phyloP scores from a whole-genome alignment of 2,797 vertebrate genomes.

The Sternarchorhynchus goeldii region DNA sequence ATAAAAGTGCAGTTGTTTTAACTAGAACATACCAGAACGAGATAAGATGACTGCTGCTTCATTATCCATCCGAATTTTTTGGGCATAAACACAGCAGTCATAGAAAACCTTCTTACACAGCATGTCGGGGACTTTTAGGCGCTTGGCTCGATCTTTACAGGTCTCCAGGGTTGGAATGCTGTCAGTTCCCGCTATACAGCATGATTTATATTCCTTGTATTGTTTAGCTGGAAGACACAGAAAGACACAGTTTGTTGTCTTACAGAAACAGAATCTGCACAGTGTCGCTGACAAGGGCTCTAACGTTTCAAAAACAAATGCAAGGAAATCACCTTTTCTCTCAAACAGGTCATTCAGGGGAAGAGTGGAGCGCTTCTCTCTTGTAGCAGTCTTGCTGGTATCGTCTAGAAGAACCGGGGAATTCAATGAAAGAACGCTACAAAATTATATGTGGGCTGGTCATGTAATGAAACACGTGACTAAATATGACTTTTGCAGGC shows the following conservation, averaged over 20 bases:
- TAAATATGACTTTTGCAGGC: background rate
- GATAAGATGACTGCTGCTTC: background rate
- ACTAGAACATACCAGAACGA: slow-evolving; percentile 44
- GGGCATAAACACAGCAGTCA: slow-evolving; percentile 24
- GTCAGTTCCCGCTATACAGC: slow-evolving; percentile 75
- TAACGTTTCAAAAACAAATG: background rate
- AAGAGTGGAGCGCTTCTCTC: background rate
- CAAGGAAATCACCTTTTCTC: slow-evolving; percentile 17
- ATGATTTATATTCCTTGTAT: background rate
- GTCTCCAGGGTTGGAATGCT: slow-evolving; percentile 57
- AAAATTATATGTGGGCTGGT: background rate
- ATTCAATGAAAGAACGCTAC: background rate
- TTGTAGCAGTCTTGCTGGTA: background rate
- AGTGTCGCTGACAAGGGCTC: background rate
- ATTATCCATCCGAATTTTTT: background rate
- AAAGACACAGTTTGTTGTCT: slow-evolving; percentile 2
- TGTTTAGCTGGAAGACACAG: slow-evolving; percentile 62
- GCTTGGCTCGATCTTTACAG: slow-evolving; percentile 63
- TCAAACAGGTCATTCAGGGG: background rate
- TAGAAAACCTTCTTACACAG: slow-evolving; percentile 38
- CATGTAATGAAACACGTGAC: too few species aligned
- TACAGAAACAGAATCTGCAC: background rate
- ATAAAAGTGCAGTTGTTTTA: background rate
- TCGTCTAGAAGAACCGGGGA: background rate
- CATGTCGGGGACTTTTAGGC: background rate